Evolutionary conservation across 2,113 vertebrate species (phyloP).

Genomic region (Egretta garzetta): DNA sequence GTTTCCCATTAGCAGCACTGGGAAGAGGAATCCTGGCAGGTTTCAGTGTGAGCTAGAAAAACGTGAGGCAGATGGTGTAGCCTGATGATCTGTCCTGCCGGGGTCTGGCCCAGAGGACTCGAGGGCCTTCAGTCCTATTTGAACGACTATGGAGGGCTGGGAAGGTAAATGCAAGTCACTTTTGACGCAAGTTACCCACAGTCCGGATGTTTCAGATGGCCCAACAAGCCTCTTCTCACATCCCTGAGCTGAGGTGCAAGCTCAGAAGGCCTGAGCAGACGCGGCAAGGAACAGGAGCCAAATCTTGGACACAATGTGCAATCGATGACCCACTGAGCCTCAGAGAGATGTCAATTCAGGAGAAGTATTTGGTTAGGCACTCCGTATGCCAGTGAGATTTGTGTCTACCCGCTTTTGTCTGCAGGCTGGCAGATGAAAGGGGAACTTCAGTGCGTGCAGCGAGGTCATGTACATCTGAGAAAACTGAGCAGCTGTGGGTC

Average conservation of each 20-base stretch:
- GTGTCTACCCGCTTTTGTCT: not conserved
- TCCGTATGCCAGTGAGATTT: not conserved
- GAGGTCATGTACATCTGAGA: not conserved
- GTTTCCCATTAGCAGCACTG: fast-evolving
- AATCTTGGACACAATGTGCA: fast-evolving
- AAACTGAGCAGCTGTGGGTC: not conserved
- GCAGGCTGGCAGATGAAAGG: not conserved
- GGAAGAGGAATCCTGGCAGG: not conserved
- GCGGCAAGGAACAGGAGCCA: fast-evolving
- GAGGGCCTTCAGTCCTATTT: not conserved
- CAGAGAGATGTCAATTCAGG: not conserved
- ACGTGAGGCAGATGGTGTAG: not conserved
- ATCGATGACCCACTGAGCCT: not conserved
- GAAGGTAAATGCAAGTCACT: not conserved
- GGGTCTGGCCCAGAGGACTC: not conserved
- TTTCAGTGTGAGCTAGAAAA: not conserved
- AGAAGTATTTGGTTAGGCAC: not conserved
- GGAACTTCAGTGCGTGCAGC: not conserved
- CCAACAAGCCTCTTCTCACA: not conserved
- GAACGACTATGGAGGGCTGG: fast-evolving
- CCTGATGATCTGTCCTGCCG: not conserved
- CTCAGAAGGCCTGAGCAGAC: not conserved
- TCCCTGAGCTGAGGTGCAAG: not conserved
- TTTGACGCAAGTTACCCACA: not conserved
- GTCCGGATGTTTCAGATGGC: not conserved